phyloP scores from a whole-genome alignment of 2,113 vertebrate genomes.

The Labrus mixtus region DNA sequence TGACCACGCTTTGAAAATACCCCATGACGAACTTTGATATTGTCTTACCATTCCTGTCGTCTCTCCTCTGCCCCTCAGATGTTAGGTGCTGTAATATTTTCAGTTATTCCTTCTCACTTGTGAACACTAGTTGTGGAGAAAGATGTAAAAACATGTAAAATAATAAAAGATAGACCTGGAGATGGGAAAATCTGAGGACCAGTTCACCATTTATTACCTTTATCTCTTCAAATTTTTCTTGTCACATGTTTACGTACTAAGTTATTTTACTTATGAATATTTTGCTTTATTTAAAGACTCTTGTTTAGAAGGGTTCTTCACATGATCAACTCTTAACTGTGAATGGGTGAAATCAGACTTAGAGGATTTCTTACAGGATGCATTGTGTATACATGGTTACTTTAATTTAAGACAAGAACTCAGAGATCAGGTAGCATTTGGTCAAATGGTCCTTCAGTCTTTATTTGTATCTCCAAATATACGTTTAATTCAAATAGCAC shows the following conservation, averaged over 20 bases:
- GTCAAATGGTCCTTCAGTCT: neutral
- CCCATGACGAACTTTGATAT: slow-evolving; percentile 92
- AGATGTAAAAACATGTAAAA: slow-evolving; percentile 33
- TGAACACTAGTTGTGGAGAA: slow-evolving; percentile 16
- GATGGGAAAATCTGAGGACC: slow-evolving; percentile 23
- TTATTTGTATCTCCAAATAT: neutral
- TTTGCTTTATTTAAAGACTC: neutral
- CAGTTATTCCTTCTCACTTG: slow-evolving; percentile 15
- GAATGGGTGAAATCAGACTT: slow-evolving; percentile 21
- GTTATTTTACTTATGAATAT: slow-evolving; percentile 8
- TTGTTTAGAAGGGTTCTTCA: slow-evolving; percentile 4
- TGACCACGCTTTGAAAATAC: slow-evolving; percentile 91
- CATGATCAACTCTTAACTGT: slow-evolving; percentile 42
- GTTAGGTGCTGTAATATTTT: slow-evolving; percentile 47
- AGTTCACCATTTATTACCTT: neutral
- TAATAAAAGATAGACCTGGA: slow-evolving; percentile 20
- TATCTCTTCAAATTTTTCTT: neutral
- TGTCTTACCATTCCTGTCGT: slow-evolving; percentile 6
- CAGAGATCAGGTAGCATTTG: slow-evolving; percentile 8
- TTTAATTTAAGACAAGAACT: slow-evolving; percentile 1
- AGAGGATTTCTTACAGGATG: neutral
- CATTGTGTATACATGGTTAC: neutral
- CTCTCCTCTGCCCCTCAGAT: slow-evolving; percentile 30
- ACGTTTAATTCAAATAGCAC: no score
- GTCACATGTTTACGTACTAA: slow-evolving; percentile 11